Evolutionary conservation across 2,113 vertebrate species (phyloP), one percentile per base, ranked within the genome.

Genomic region (Equus quagga): DNA sequence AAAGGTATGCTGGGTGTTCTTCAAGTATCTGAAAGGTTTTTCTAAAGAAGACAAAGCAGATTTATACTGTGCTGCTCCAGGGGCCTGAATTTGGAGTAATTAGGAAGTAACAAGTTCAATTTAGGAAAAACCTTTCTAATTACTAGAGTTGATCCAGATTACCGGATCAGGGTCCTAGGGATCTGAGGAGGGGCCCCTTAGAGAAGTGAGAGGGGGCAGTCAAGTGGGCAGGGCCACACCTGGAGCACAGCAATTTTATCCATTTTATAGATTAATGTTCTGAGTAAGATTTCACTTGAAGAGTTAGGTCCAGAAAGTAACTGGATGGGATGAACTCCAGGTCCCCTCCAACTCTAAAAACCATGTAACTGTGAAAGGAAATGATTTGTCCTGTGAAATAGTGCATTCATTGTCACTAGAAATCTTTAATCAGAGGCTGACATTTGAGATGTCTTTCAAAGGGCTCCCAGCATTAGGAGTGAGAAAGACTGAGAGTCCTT

Each of bases 231-330:
- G n/a, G 17, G 49, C n/a, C 49, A 51, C 4, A n/a, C 28, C 19
- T 4, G 17, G 3, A n/a, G 33, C 92, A 75, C 13, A 60, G 51
- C 41, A 10, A 46, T 56, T 76, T 49, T 75, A 94, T 2, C 49
- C 24, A 44, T 9, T 75, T 79, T 54, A 80, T 12, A 90, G 9
- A 94, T 80, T 9, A 65, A 58, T 33, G 21, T 67, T 85, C 80
- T 84, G 19, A 72, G 54, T 78, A 96, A 49, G 67, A 70, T 33
- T 80, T 94, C 60, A 31, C 15, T 21, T 72, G 23, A 69, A 73
- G 82, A 95, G 78, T 8, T 24, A 89, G 72, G 81, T 65, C 44
- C 58, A 91, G 76, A 76, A 89, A 73, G 36, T 70, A 94, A 90
- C 6, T 64, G n/a, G 19, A 62, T 0, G 62, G 41, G 78, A 94